A percentile compares a stretch with the other conserved stretches of the same genome.
Evolutionary conservation across 2,888 invertebrate genomes (phyloP).

Genomic region (Elysia crispata): DNA sequence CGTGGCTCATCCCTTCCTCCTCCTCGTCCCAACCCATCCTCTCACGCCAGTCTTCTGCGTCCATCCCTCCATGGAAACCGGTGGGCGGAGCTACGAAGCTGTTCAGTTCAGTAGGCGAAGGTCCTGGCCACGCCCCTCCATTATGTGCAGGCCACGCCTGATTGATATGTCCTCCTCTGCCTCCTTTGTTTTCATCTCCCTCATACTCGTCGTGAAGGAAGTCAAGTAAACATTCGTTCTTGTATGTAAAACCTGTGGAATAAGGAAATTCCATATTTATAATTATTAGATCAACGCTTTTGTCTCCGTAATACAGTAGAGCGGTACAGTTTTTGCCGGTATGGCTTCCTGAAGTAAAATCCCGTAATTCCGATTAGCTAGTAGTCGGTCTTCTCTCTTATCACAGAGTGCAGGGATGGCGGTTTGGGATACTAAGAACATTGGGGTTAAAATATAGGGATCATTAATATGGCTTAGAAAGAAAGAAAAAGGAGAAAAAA

Average conservation of each 20-base stretch:
- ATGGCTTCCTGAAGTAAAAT: neutral
- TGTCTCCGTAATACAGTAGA: no score
- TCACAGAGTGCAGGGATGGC: no score
- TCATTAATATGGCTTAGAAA: no score
- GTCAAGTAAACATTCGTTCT: constrained; percentile 27
- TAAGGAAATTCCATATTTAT: neutral
- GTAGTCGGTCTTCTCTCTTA: no score
- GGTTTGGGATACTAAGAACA: no score
- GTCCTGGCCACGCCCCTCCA: neutral
- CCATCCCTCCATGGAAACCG: neutral
- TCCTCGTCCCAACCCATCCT: constrained; percentile 6
- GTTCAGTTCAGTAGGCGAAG: no score
- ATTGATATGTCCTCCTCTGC: neutral
- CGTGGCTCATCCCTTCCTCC: neutral
- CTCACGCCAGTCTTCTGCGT: constrained; percentile 16
- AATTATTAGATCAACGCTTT: no score
- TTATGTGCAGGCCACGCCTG: neutral
- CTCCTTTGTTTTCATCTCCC: constrained; percentile 15
- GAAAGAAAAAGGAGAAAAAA: no score
- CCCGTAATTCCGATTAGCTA: no score
- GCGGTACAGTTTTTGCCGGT: no score
- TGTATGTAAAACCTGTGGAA: constrained; percentile 24
- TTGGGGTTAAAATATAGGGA: no score
- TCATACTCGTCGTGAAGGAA: neutral
- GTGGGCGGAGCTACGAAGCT: no score